Evolutionary conservation across 1,140 invertebrate species (phyloP).

Genomic region (Chionoecetes opilio): DNA sequence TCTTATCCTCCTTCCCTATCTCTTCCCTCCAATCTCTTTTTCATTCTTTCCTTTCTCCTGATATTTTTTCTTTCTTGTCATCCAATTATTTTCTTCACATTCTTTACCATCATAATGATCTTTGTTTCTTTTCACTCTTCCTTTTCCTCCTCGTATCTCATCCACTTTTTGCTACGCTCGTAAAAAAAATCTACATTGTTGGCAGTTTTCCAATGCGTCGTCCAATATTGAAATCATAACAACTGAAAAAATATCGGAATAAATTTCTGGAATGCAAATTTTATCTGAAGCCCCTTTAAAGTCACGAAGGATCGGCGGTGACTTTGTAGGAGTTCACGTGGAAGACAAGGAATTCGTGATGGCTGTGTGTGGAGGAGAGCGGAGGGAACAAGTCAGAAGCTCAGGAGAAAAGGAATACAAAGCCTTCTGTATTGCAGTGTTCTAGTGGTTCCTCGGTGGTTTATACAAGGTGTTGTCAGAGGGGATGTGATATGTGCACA

Average conservation of each 20-base stretch:
- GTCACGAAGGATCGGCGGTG: not conserved
- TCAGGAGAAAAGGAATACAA: not conserved
- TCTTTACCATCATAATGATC: not conserved
- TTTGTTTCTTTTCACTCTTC: not conserved
- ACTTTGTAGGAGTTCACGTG: not conserved
- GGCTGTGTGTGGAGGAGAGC: not conserved
- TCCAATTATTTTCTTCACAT: not conserved
- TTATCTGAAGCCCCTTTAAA: not conserved
- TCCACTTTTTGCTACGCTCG: not conserved
- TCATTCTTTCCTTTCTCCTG: not conserved
- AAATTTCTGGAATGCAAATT: not conserved
- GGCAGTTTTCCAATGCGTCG: not conserved
- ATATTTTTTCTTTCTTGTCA: not conserved
- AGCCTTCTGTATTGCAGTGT: not conserved
- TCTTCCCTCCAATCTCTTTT: not conserved
- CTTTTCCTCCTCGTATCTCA: not conserved
- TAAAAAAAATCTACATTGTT: not conserved
- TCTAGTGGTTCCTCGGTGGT: not conserved
- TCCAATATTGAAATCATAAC: constrained; percentile 7
- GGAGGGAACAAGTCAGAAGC: not conserved
- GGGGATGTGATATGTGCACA: not conserved
- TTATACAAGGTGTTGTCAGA: not conserved
- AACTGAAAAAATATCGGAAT: constrained; percentile 5
- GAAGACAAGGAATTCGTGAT: not conserved
- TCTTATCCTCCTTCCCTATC: not conserved